phyloP scores from a whole-genome alignment of 2,797 vertebrate species.

The Platalea minor region DNA sequence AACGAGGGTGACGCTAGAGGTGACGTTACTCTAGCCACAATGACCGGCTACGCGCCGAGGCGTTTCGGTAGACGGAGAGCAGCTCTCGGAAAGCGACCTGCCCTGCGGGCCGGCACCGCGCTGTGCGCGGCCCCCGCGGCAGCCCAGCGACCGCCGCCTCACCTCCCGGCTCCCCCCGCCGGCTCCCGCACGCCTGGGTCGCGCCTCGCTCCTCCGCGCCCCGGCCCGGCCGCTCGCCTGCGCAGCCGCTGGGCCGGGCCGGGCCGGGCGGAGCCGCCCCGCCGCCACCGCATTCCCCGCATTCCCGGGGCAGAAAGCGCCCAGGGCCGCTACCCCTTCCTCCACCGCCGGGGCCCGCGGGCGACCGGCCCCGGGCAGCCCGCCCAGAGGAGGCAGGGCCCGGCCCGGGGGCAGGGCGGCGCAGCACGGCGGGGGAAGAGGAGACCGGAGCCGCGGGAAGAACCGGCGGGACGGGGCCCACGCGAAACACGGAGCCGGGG shows the following conservation, averaged over 20 bases:
- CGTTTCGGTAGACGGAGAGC: not conserved
- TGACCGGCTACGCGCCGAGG: rapidly evolving
- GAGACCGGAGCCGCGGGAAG: not conserved
- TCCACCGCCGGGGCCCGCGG: not conserved
- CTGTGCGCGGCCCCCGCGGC: not conserved
- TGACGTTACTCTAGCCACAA: not conserved
- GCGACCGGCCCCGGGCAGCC: not conserved
- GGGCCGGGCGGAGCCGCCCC: not conserved
- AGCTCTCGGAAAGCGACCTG: no score
- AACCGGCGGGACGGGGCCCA: no score
- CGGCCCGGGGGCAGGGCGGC: not conserved
- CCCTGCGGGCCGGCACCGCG: not conserved
- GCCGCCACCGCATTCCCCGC: not conserved
- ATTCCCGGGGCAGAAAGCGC: not conserved
- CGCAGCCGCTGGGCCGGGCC: not conserved
- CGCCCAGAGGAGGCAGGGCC: not conserved
- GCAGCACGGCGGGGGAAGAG: not conserved
- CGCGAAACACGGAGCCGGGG: not conserved
- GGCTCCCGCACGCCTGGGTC: no score
- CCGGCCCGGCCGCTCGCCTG: not conserved
- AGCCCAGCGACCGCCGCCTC: not conserved
- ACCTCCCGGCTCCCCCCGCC: not conserved
- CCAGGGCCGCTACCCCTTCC: not conserved
- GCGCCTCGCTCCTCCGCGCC: not conserved
- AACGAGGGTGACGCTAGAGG: not conserved